Conservation (phyloP, 2,113 vertebrate genomes). For the Semicossyphus pulcher region DNA sequence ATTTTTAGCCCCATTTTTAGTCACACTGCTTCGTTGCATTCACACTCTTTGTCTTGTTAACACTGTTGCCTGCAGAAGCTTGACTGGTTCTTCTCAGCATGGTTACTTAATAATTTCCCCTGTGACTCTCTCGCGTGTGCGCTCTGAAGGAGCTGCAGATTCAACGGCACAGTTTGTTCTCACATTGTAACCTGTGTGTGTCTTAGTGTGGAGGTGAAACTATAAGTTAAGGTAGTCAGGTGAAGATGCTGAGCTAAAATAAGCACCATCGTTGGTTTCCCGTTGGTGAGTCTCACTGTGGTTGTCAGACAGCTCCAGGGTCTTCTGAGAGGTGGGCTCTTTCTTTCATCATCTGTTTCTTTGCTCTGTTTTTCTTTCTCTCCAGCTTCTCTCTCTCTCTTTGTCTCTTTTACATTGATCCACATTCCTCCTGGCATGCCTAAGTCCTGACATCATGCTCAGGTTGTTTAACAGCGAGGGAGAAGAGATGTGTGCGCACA, state of each 20-base stretch:
- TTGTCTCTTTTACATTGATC: neutral
- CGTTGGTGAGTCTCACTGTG: neutral
- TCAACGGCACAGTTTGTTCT: neutral
- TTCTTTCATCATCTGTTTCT: neutral
- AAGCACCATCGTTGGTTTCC: neutral
- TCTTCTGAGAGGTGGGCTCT: neutral
- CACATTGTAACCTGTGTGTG: no score
- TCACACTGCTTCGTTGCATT: neutral
- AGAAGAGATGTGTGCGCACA: neutral
- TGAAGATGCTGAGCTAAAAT: constrained; percentile 30
- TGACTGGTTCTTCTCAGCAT: neutral
- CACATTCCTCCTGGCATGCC: constrained; percentile 21
- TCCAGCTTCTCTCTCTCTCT: neutral
- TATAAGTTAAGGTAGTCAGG: constrained; percentile 6
- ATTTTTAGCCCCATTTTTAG: neutral
- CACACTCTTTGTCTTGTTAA: neutral
- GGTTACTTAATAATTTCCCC: neutral
- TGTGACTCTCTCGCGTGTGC: constrained; percentile 1
- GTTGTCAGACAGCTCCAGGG: neutral
- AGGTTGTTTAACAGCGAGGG: constrained; percentile 2
- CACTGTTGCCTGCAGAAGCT: neutral
- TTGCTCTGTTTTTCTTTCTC: neutral
- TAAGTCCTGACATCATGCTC: constrained; percentile 11
- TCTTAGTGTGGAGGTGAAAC: constrained; percentile 8
- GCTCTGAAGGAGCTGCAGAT: neutral